Conservation (phyloP, 2,888 invertebrate genomes). For the Opisthograptis luteolata region DNA sequence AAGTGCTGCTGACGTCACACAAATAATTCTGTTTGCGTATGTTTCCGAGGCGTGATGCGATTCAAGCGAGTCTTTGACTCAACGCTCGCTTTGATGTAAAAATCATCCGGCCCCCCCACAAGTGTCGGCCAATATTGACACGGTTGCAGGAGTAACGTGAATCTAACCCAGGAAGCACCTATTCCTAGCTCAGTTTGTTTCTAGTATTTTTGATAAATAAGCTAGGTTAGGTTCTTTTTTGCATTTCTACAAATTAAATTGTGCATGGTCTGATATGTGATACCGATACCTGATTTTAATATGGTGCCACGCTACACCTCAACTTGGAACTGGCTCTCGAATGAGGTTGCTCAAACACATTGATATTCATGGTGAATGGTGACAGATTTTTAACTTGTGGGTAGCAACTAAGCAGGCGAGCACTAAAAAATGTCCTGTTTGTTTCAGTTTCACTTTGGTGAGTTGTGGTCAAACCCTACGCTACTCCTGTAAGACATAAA, state of each 20-base stretch:
- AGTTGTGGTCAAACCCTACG: no score
- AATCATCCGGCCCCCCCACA: slow-evolving; percentile 64
- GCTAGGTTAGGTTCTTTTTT: neutral
- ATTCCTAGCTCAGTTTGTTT: slow-evolving; percentile 23
- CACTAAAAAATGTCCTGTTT: no score
- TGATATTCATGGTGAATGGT: no score
- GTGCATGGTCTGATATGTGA: no score
- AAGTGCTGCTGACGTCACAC: slow-evolving; percentile 23
- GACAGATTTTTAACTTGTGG: no score
- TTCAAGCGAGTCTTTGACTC: slow-evolving; percentile 53
- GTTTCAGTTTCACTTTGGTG: no score
- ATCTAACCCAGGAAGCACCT: slow-evolving; percentile 30
- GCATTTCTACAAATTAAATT: neutral
- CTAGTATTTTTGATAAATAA: neutral
- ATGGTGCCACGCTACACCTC: no score
- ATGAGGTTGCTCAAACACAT: no score
- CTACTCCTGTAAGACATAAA: no score
- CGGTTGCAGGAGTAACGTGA: slow-evolving; percentile 32
- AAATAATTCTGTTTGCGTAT: slow-evolving; percentile 46
- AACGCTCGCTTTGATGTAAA: slow-evolving; percentile 79
- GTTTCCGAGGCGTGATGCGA: slow-evolving; percentile 44
- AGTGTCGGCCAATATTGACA: slow-evolving; percentile 74
- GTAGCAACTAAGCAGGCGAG: no score
- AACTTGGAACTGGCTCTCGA: no score
- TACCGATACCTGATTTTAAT: no score